Base-by-base conservation (phyloP, 2,797 vertebrate genomes). In the Premnoplex brunnescens region DNA sequence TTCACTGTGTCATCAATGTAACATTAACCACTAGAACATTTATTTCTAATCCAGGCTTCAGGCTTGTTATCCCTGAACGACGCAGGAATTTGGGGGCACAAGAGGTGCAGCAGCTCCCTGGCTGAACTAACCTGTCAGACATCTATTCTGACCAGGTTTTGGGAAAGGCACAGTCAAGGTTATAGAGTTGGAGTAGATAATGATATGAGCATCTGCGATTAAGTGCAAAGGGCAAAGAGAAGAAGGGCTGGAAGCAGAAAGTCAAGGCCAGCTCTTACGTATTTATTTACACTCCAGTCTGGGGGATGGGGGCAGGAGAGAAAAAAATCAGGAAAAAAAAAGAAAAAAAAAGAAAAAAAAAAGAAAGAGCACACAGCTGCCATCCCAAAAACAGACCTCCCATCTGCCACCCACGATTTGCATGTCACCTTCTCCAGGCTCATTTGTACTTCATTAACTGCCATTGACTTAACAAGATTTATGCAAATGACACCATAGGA, bases 361-460 rank as follows among this genome's bases (percentile, higher is more conserved):
- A 88, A 96, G 34, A 85, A 91, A 69, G 90, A 85, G 96, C 95
- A 95, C 98, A 97, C 98, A 98, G 98, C 98, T 98, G 98, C 98
- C 89, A 95, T 97, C 97, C 98, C 97, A 97, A 96, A 97, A 98
- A 96, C 98, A 98, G 97, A 98, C 98, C 98, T 98, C 98, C 98
- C 98, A 98, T 98, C 98, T 98, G 98, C 98, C 98, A 98, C 97
- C 98, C 98, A 97, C 97, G 97, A 98, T 98, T 98, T 98, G 98
- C 97, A 98, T 98, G 98, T 98, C 98, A 98, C 98, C 98, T 98
- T 98, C 98, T 98, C 98, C 97, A 97, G 98, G 97, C 98, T 98
- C 98, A 98, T 98, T 98, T 98, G 98, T 98, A 98, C 98, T 98
- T 98, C 98, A 98, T 98, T 98, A 98, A 98, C 98, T 97, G 98